Base-by-base conservation (phyloP, 2,113 vertebrate genomes). In the Bambusicola thoracicus region DNA sequence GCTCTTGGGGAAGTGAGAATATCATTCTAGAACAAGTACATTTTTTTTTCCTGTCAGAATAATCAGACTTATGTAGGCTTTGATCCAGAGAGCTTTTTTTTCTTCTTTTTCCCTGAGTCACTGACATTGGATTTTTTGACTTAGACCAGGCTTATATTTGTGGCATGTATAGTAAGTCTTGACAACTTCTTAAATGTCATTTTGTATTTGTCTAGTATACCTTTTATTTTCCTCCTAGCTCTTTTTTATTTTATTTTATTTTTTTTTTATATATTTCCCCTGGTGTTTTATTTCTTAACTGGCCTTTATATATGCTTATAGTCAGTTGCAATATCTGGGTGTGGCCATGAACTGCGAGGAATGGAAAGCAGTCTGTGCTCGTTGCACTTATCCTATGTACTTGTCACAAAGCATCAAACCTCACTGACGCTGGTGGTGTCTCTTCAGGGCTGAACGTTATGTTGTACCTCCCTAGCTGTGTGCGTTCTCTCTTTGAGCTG, bases 321-420 rank as follows among this genome's bases (percentile, higher is more conserved):
- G 72, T 27, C 58, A 55, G 9, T 29, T 66, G 3, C 14, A 78
- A 11, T 14, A 3, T 72, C 46, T 75, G 11, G 17, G 10, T 81
- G 41, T 30, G 66, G 10, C 8, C 24, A 34, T 16, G 13, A 63
- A 22, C 5, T 30, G 6, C 10, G 4, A 48, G 1, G 4, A 80
- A 49, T 12, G 1, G 3, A 69, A 80, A 80, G 17, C 1, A 1
- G 1, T 70, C 40, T 41, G 29, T 19, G 3, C 10, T 46, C 34
- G 20, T 74, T 81, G 13, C 8, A 90, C 16, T 69, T 63, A 53
- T n/a, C 5, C 16, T 55, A 16, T 5, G 1, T 46, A 3, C 12
- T 25, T 0, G 0, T 34, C 29, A 65, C 8, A 10, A 59, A 11
- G 8, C 7, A 86, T 1, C 38, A 58, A 6, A 53, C 5, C 9